Evolutionary conservation across 2,113 vertebrate species (phyloP).

Genomic region (Rhinopomastus cyanomelas): DNA sequence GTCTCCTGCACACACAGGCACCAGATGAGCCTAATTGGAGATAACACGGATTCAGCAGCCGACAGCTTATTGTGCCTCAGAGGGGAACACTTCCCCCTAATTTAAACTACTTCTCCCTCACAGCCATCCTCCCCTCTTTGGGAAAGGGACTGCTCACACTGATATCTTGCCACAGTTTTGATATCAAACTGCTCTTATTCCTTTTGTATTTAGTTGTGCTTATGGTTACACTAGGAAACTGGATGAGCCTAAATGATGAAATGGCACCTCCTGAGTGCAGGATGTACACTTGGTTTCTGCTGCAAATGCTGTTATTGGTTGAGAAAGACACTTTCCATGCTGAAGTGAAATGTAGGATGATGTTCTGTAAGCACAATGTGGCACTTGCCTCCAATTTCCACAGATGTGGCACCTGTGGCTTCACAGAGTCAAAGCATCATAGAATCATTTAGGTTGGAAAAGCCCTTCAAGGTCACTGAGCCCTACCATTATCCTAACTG

Average conservation of each 20-base stretch:
- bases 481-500: too few relatives aligned
- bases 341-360: not conserved
- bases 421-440: too few relatives aligned
- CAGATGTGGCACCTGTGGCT: not conserved
- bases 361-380: not conserved
- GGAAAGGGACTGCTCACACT: not conserved
- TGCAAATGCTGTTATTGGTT: not conserved
- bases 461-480: too few relatives aligned
- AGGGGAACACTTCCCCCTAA: not conserved
- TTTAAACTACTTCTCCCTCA: not conserved
- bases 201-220: not conserved
- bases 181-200: not conserved
- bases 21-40: conserved; percentile 50
- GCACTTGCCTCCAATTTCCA: not conserved
- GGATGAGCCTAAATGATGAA: not conserved
- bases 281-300: not conserved
- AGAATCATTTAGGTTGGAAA: too few relatives aligned
- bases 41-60: conserved; percentile 46
- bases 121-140: not conserved
- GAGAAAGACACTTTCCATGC: not conserved
- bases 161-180: not conserved
- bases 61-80: not conserved
- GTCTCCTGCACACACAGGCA: conserved; percentile 19
- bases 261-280: not conserved
- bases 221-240: not conserved